phyloP scores from a whole-genome alignment of 2,113 vertebrate species.

The Hemiscyllium ocellatum region DNA sequence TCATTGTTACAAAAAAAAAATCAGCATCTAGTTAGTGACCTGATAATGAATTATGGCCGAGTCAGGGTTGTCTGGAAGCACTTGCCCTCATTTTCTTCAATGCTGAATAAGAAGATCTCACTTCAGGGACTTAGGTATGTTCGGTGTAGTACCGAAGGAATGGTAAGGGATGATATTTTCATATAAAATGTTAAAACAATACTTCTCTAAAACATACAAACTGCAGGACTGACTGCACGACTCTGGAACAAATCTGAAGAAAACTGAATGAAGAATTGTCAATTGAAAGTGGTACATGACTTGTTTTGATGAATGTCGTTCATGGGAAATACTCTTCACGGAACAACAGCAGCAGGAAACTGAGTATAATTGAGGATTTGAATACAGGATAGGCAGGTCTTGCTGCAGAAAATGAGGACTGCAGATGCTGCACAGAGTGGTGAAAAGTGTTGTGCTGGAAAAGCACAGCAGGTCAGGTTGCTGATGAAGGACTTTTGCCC shows the following conservation, averaged over 20 bases:
- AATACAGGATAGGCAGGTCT: too few relatives aligned
- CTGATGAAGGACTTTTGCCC: too few relatives aligned
- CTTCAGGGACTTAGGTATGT: neutral
- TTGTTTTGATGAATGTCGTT: neutral
- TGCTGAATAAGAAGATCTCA: neutral
- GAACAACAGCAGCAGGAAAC: neutral
- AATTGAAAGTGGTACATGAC: neutral
- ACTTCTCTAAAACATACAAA: neutral
- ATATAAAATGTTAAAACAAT: neutral
- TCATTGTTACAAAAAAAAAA: too few relatives aligned
- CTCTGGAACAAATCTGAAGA: neutral
- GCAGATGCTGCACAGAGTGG: too few relatives aligned
- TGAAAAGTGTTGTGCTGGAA: too few relatives aligned
- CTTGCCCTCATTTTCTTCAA: neutral
- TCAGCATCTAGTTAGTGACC: neutral
- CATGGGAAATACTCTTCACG: neutral
- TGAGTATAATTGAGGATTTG: neutral
- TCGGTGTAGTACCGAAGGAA: neutral
- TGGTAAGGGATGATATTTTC: neutral
- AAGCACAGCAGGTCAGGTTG: too few relatives aligned
- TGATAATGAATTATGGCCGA: neutral
- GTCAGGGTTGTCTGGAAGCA: neutral
- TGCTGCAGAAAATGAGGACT: too few relatives aligned
- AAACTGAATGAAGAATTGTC: neutral
- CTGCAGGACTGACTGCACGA: neutral